These are phyloP conservation scores for Mongoloraphidia duomilia DNA, from an alignment of 2,888 invertebrate genomes.

Conservation along the genomic window DNA sequence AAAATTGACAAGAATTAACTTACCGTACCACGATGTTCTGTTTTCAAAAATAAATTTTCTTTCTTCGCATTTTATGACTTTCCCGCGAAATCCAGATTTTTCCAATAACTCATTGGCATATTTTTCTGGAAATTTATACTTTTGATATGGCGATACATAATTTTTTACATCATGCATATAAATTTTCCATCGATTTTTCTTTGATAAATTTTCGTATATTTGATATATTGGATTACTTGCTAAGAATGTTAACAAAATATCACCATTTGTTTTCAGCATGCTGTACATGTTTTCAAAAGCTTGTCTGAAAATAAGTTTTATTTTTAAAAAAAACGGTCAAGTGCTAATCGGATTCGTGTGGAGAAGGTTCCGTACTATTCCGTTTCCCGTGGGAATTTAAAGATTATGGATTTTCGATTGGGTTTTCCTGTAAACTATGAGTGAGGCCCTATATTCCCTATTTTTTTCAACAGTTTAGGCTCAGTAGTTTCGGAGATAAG, in stretches of 20 bases:
- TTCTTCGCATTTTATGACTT: slow-evolving; percentile 42
- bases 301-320: slow-evolving; percentile 30
- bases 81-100: slow-evolving; percentile 43
- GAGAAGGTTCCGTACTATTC: no score
- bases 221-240: slow-evolving; percentile 55
- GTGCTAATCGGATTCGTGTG: no score
- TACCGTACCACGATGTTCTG: slow-evolving; percentile 42
- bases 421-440: no score
- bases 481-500: no score
- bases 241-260: slow-evolving; percentile 51
- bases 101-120: slow-evolving; percentile 38
- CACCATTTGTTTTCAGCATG: slow-evolving; percentile 51
- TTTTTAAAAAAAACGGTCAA: no score
- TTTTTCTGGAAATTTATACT: slow-evolving; percentile 40
- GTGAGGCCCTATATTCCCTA: no score
- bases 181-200: slow-evolving; percentile 39
- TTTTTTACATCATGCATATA: slow-evolving; percentile 51
- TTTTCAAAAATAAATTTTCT: slow-evolving; percentile 43
- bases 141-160: slow-evolving; percentile 54
- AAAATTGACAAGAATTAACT: slow-evolving; percentile 17
- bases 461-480: no score
- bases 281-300: slow-evolving; percentile 50
- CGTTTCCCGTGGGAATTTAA: no score
- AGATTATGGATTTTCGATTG: no score
- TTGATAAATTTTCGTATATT: slow-evolving; percentile 46